Evolutionary conservation across 2,113 vertebrate species (phyloP), one percentile per base, ranked within the genome.

Genomic region (Pygoscelis adeliae): DNA sequence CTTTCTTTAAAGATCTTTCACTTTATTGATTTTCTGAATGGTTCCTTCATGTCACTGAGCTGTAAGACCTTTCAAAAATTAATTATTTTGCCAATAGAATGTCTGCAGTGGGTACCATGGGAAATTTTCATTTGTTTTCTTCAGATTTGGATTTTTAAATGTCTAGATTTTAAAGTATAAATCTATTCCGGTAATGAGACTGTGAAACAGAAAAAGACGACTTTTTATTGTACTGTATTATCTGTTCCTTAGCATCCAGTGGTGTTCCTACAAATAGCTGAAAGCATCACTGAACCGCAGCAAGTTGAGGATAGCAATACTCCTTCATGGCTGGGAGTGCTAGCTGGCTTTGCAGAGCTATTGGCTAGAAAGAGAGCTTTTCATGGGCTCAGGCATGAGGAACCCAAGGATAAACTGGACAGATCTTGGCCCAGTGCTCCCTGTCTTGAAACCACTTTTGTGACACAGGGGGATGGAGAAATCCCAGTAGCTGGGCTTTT

Each of bases 151-250:
- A 15, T 70, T 94, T 89, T 91, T 49, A 73, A 42, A 42, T 70
- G 13, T 21, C 44, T 58, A 27, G 34, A 84, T 63, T 90, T 91
- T 89, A 72, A 83, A 79, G 30, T 14, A 27, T n/a, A 66, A 44
- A 44, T 32, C 18, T 63, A 11, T 73, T 91, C 30, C 46, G 4
- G 18, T 74, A 56, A 49, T 69, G 52, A 90, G 47, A 69, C 21
- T 1, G 2, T 47, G 52, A 74, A 89, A 59, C 25, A 87, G 40
- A 40, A 92, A 78, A 67, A 21, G 13, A 59, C 3, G 16, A 58
- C 20, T 82, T 87, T 67, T 74, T 2, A 0, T 56, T 52, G 23
- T 63, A 19, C 49, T 6, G 0, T 34, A 32, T 36, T 1, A 1
- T 46, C 83, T 83, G 40, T 53, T 92, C 40, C 36, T 63, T 44